Percentiles rank a stretch among this genome's conserved stretches.
Evolutionary conservation across 2,888 invertebrate species (phyloP).

Genomic region (Ariolimax columbianus): DNA sequence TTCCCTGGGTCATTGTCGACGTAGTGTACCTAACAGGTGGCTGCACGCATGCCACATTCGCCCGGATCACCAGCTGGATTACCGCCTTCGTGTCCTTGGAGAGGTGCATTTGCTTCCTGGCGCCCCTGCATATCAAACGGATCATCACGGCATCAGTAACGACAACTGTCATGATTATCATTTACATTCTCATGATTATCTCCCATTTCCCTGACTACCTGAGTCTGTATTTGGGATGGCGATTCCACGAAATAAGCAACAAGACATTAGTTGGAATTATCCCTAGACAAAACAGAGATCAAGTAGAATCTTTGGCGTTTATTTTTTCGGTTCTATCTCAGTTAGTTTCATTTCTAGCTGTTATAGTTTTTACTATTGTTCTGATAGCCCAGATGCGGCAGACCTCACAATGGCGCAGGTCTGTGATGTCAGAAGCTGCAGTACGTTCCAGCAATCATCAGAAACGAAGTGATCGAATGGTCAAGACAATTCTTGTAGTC

Average conservation of each 20-base stretch:
- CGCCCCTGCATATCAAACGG: neutral
- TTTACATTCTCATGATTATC: neutral
- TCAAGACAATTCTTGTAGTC: neutral
- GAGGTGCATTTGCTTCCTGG: neutral
- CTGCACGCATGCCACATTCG: neutral
- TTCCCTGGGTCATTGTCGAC: neutral
- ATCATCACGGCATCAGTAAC: neutral
- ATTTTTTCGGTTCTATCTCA: neutral
- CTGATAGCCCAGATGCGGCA: neutral
- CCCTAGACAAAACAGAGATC: neutral
- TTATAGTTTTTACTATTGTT: neutral
- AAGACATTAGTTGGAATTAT: neutral
- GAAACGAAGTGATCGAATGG: neutral
- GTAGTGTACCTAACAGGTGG: neutral
- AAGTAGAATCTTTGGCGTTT: neutral
- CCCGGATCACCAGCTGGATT: neutral
- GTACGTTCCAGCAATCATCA: neutral
- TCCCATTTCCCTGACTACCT: neutral
- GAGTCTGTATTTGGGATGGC: neutral
- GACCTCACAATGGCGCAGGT: neutral
- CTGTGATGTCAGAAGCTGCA: neutral
- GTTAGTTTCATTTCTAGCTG: neutral
- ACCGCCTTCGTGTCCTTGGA: neutral
- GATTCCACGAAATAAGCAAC: neutral
- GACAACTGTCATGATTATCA: neutral